Evolutionary conservation across 2,888 invertebrate genomes (phyloP).

Genomic region (Harpagoxenus sublaevis): DNA sequence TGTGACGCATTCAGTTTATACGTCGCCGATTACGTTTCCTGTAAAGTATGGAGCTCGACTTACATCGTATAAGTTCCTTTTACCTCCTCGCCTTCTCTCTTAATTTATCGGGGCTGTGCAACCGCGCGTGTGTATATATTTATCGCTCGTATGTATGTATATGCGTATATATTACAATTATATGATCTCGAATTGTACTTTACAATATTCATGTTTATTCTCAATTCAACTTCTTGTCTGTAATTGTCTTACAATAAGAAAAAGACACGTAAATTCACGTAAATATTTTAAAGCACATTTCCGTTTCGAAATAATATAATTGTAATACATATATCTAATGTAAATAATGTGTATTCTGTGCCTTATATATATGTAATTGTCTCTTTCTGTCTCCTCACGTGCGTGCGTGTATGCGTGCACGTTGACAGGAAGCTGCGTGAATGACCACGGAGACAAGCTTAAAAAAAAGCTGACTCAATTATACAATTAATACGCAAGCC

Average conservation of each 20-base stretch:
- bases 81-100: conserved; percentile 58
- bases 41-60: conserved; percentile 30
- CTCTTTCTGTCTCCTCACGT: conserved; percentile 57
- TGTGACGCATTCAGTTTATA: conserved; percentile 4
- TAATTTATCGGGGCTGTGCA: conserved; percentile 73
- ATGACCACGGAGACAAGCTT: conserved; percentile 35
- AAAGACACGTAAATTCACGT: neutral
- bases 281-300: neutral
- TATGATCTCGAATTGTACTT: conserved; percentile 4
- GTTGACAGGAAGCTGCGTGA: conserved; percentile 40
- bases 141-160: conserved; percentile 55
- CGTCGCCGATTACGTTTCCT: conserved; percentile 17
- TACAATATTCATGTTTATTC: neutral
- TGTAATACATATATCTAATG: conserved; percentile 55
- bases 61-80: conserved; percentile 68
- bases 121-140: conserved; percentile 62
- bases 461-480: conserved; percentile 44
- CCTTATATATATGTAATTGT: conserved; percentile 65
- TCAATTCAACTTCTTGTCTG: neutral
- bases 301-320: conserved; percentile 41
- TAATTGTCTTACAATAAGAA: neutral
- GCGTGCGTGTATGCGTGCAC: conserved; percentile 1
- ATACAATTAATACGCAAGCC: conserved; percentile 33
- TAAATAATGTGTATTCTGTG: conserved; percentile 73
- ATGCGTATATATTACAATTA: conserved; percentile 34